Conservation (phyloP, 2,888 invertebrate species). For the Aelia acuminata region DNA sequence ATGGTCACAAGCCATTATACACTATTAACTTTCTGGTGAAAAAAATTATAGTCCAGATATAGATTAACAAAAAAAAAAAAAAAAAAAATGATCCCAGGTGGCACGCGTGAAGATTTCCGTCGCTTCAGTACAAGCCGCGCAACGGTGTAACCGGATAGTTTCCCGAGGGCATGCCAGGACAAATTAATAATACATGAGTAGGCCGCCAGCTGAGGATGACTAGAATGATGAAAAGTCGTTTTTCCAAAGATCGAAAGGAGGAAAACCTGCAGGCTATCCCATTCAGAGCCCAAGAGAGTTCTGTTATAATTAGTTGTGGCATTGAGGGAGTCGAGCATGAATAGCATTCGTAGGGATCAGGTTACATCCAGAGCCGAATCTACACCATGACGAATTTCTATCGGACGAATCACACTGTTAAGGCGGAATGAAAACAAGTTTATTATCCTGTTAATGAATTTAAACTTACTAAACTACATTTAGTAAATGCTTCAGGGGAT, state of each 20-base stretch:
- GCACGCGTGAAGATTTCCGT: conserved; percentile 41
- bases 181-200: conserved; percentile 35
- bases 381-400: background rate
- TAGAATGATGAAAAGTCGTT: background rate
- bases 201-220: background rate
- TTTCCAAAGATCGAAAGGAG: background rate
- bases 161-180: background rate
- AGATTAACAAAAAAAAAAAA: too few relatives aligned
- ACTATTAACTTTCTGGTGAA: background rate
- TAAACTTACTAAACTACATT: conserved; percentile 8
- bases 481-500: background rate
- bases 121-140: background rate
- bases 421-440: background rate
- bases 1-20: background rate
- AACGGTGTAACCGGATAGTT: conserved; percentile 12
- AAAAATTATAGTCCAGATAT: conserved; percentile 1
- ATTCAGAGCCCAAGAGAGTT: background rate
- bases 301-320: background rate
- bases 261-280: background rate
- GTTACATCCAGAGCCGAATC: background rate
- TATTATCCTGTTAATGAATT: background rate
- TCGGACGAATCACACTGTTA: background rate
- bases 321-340: conserved; percentile 3
- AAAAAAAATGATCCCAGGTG: conserved; percentile 9
- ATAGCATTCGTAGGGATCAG: background rate